Base-by-base conservation (phyloP, 2,797 vertebrate species). In the Sciaenops ocellatus region DNA sequence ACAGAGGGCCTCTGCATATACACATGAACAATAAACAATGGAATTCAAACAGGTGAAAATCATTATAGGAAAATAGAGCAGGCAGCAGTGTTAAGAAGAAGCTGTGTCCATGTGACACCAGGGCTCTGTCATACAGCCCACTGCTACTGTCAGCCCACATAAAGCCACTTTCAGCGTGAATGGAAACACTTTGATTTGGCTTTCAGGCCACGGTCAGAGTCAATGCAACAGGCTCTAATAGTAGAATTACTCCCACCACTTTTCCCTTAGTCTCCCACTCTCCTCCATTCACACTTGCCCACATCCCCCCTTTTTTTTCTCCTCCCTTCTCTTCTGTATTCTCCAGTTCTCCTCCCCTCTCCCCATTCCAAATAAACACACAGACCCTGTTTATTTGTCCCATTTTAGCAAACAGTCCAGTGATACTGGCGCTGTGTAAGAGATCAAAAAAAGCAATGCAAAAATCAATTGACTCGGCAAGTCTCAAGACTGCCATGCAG, bases 141-240 rank as follows among this genome's bases (percentile, higher is more conserved):
- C 56, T 80, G 67, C 72, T 79, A 80, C 87, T 84, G 74, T 87
- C 84, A 84, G 65, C 57, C 78, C 85, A 90, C 85, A 94, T 95
- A 90, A 92, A 94, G 82, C 89, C 92, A 94, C 94, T 94, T 92
- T 94, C 93, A 95, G 87, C 86, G 90, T 86, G 86, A 94, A 95
- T 93, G 89, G 87, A 92, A 91, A 93, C 84, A 44, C 85, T 82
- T 84, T 85, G 41, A 87, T 89, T 94, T 93, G 76, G 80, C 81
- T 91, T 84, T 86, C 76, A 82, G 85, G 73, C 84, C 86, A 82
- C 61, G 46, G 84, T 85, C 78, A 79, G 56, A 90, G 82, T 89
- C 85, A 77, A 11, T 84, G 81, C 85, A 90, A 80, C 82, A 84
- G 80, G 57, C 79, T 71, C 73, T 81, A 77, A 83, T 83, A 89